Base-by-base conservation (phyloP, 2,888 invertebrate species). In the Pseudoips prasinana region DNA sequence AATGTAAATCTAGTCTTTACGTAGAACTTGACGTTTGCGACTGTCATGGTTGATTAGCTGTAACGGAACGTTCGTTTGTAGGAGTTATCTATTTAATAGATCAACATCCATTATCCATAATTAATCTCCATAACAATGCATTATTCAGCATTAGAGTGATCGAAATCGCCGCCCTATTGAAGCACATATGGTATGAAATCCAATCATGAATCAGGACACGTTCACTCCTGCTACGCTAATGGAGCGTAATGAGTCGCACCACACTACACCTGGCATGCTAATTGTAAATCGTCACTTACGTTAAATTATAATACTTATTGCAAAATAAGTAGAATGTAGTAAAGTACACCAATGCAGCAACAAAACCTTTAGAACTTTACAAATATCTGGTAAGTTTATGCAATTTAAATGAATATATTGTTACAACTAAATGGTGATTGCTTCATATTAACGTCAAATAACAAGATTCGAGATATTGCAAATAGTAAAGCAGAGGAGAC, bases 141-240 rank as follows among this genome's bases (percentile, higher is more conserved):
- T 68, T 60, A 72, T 72, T 63, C 59, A 71, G 56, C 53, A 48
- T 45, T 46, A 56, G 42, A 46, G 34, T 61, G 62, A 70, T 59
- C 58, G 65, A 58, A 60, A 54, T 46, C 50, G 52, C 41, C 50
- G 63, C 58, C 64, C 70, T 62, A 60, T 57, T 66, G 65, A 55
- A 53, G 57, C 50, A 36, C 33, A 55, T 61, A 65, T 64, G 72
- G 73, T 63, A 59, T 59, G 66, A 64, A 62, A 64, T 58, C 53
- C 39, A 33, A 63, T 82, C 62, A 40, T 46, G 51, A 81, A 64
- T 62, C 83, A 46, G 55, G 46, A 58, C 85, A 81, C 80, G 84
- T 76, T 47, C 64, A 72, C 59, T 70, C 66, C 61, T 55, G 59
- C 63, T 63, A 64, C 63, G 62, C 70, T 84, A 80, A 83, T 79